Base-by-base conservation (phyloP, 2,113 vertebrate species). In the Hirundichthys speculiger region DNA sequence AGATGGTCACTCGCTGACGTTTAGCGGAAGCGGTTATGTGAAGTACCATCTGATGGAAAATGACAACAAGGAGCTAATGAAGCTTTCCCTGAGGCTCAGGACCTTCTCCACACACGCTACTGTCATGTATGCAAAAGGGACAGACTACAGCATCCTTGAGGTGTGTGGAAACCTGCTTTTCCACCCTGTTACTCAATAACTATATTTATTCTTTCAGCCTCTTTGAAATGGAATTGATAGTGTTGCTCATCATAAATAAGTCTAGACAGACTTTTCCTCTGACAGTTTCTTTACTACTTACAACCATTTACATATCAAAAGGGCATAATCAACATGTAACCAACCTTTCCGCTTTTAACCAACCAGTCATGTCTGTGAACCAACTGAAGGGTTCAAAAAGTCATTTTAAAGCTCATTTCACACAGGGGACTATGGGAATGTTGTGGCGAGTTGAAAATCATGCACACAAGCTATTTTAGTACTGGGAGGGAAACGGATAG, bases 141-240 rank as follows among this genome's bases (percentile, higher is more conserved):
- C 96, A 0, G 98, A 99, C 90, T 99, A 98, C 79, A 99, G 98
- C 85, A 96, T 98, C 82, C 91, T 99, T 4, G 98, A 98, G 96
- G 98, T 98, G 15, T 40, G 21, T 67, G 12, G 5, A 41, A 20
- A 46, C n/a, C 30, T 30, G 13, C 15, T 49, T 48, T 34, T 34
- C 30, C 30, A 34, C 11, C 30, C 30, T 10, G 30, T 34, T 2
- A 45, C 43, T 9, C 2, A 4, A 10, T 12, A 45, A 9, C 18
- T 45, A 45, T n/a, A n/a, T n/a, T n/a, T n/a, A n/a, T n/a, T n/a
- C n/a, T n/a, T n/a, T n/a, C n/a, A n/a, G n/a, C n/a, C n/a, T n/a
- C n/a, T n/a, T n/a, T n/a, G n/a, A n/a, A n/a, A n/a, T n/a, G n/a
- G n/a, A n/a, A n/a, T n/a, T n/a, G n/a, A n/a, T n/a, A n/a, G n/a